These are phyloP conservation scores for Furnarius figulus DNA, from an alignment of 2,113 vertebrate species.

Conservation along the genomic window DNA sequence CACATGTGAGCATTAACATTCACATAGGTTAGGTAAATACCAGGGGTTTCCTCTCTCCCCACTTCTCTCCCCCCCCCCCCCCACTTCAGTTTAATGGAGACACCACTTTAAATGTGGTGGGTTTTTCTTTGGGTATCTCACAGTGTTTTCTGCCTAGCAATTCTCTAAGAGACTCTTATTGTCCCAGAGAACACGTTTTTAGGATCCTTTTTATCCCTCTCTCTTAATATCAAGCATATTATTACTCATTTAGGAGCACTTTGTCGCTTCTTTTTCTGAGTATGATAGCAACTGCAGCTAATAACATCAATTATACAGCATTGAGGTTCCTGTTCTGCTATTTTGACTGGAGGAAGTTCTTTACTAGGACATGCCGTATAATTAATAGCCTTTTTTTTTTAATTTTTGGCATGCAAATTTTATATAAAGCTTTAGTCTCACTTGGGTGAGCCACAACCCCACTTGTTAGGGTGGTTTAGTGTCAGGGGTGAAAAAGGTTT, in stretches of 20 bases:
- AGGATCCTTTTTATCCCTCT: neutral
- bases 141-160: neutral
- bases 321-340: neutral
- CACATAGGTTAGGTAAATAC: neutral
- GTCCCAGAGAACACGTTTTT: neutral
- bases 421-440: neutral
- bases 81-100: neutral
- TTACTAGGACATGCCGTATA: neutral
- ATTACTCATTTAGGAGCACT: neutral
- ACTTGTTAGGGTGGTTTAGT: neutral
- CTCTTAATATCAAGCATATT: neutral
- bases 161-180: neutral
- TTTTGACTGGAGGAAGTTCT: neutral
- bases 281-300: neutral
- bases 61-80: neutral
- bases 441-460: neutral
- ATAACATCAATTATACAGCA: neutral
- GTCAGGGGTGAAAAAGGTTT: neutral
- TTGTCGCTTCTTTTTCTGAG: slow-evolving; percentile 9
- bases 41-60: neutral
- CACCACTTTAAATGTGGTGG: neutral
- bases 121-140: neutral
- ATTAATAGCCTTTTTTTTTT: neutral
- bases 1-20: neutral
- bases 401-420: neutral